These are phyloP conservation scores for Etia nguti DNA, from an alignment of 2,113 vertebrate species.

Conservation along the genomic window DNA sequence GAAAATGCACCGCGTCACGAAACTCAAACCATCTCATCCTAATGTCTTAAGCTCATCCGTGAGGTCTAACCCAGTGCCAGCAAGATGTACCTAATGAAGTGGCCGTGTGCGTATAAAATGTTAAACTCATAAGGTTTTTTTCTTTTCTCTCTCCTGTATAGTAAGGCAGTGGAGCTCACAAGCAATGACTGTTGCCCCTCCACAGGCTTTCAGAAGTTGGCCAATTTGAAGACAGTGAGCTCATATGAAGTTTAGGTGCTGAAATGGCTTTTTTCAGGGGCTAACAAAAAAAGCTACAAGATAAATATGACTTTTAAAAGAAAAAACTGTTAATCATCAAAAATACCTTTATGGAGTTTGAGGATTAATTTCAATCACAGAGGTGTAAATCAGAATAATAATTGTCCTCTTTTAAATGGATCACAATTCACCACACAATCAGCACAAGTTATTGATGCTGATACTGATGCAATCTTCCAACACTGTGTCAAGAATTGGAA, in stretches of 20 bases:
- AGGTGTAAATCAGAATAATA: no score
- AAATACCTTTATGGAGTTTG: no score
- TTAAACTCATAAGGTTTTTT: background rate
- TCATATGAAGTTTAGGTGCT: background rate
- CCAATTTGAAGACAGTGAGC: background rate
- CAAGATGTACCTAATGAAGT: background rate
- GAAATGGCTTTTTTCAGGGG: background rate
- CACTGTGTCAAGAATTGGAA: no score
- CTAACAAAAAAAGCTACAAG: background rate
- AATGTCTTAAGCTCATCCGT: background rate
- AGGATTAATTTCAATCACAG: no score
- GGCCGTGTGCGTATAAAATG: background rate
- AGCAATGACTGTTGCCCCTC: rapidly evolving
- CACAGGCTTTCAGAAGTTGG: background rate
- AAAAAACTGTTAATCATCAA: no score
- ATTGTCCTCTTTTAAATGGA: no score
- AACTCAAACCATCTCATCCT: background rate
- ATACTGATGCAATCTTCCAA: no score
- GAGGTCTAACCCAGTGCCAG: rapidly evolving
- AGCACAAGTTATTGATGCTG: no score
- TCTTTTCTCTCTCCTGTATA: background rate
- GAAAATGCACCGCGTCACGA: rapidly evolving
- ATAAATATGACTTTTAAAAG: background rate
- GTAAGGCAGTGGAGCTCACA: background rate
- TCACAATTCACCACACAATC: no score